Conservation (phyloP, 2,888 invertebrate species). For the Noctua pronuba region DNA sequence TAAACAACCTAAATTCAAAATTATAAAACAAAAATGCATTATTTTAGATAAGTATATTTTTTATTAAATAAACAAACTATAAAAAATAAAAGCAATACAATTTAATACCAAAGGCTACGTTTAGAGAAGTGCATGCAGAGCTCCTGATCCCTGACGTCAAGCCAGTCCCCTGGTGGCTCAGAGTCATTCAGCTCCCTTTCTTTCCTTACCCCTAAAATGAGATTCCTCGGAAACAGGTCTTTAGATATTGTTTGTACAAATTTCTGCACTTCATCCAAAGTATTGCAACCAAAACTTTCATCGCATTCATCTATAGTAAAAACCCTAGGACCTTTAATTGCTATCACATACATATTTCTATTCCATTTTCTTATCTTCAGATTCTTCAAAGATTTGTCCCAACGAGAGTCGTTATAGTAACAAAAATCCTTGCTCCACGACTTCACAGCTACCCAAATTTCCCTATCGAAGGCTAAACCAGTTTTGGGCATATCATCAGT, state of each 20-base stretch:
- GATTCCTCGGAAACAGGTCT: constrained; percentile 19
- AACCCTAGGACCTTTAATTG: constrained; percentile 28
- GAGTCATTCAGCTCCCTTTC: background rate
- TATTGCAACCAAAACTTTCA: background rate
- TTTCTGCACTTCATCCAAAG: constrained; percentile 10
- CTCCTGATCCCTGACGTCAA: constrained; percentile 35
- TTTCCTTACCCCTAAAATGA: background rate
- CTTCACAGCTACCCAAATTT: constrained; percentile 70
- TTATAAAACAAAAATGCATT: background rate
- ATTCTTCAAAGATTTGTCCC: constrained; percentile 62
- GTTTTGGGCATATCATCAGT: constrained; percentile 55
- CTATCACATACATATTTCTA: constrained; percentile 15
- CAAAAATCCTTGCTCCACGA: constrained; percentile 68
- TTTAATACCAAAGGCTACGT: constrained; percentile 42
- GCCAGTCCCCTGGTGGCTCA: constrained; percentile 32
- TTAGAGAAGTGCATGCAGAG: constrained; percentile 38
- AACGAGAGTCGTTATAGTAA: constrained; percentile 70
- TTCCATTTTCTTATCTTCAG: constrained; percentile 16
- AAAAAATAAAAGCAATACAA: background rate
- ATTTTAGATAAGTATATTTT: background rate
- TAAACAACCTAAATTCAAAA: background rate
- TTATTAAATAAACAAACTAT: background rate
- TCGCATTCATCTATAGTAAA: constrained; percentile 38
- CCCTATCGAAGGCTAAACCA: constrained; percentile 73
- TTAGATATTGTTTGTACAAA: constrained; percentile 23